Conservation (phyloP, 2,797 vertebrate species). For the Enoplosus armatus region DNA sequence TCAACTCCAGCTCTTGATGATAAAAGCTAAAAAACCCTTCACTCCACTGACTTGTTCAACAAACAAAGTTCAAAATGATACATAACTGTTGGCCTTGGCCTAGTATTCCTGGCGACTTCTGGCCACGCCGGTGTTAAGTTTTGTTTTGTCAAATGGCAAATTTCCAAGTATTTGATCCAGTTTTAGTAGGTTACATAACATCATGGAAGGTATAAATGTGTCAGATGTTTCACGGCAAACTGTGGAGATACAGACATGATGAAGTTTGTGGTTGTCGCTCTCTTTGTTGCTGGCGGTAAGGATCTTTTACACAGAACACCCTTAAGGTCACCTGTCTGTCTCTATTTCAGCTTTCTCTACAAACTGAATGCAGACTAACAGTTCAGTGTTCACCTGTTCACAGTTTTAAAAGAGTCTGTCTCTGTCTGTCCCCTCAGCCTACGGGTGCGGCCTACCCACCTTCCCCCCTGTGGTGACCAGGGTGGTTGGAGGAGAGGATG, state of each 20-base stretch:
- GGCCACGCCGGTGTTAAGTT: constrained; percentile 28
- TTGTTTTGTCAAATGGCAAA: constrained; percentile 27
- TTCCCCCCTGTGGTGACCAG: constrained; percentile 71
- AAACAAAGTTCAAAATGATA: constrained; percentile 1
- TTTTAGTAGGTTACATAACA: constrained; percentile 50
- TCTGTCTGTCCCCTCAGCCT: constrained; percentile 69
- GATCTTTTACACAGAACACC: background rate
- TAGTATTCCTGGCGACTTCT: background rate
- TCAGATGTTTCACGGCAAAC: background rate
- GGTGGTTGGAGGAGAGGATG: constrained; percentile 85
- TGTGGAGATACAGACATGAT: constrained; percentile 71
- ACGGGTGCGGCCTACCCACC: constrained; percentile 84
- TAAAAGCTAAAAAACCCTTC: background rate
- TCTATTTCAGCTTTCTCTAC: background rate
- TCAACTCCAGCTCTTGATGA: background rate
- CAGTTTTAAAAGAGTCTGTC: background rate
- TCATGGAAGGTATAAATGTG: constrained; percentile 62
- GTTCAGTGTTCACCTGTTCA: background rate
- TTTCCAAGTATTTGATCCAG: constrained; percentile 47
- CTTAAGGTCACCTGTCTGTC: background rate
- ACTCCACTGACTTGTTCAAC: constrained; percentile 13
- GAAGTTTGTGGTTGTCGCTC: constrained; percentile 83
- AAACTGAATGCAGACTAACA: background rate
- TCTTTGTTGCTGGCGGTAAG: constrained; percentile 84
- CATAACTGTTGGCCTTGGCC: constrained; percentile 39